Evolutionary conservation across 2,888 invertebrate species (phyloP), one percentile per base, ranked within the genome.

Genomic region (Ariolimax columbianus): DNA sequence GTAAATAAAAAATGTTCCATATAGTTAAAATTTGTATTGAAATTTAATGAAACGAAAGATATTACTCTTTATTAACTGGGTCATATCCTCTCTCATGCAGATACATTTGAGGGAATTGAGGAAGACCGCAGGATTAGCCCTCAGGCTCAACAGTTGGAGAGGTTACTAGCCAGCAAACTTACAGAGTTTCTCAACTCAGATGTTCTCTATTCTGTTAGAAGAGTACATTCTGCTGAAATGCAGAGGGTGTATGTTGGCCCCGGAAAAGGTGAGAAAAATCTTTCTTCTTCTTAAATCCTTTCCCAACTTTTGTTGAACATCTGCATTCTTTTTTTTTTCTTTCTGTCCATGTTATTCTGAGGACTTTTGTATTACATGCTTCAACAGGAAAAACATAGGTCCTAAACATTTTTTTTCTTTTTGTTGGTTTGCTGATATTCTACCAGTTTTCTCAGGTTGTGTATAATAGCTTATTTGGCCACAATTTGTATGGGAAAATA

Each of bases 161-260:
- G 89, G 40, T 86, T 91, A 38, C 88, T 94, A 63, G 92, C 92
- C 55, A 88, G 89, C 63, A 93, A 93, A 86, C 91, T 94, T 88
- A 89, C 93, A 23, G 91, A 93, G 86, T 94, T 94, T 89, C 90
- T 94, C 51, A 90, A 93, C 82, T 91, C 91, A 55, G 96, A 97
- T 92, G 95, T 97, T 0, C 95, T 96, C 77, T 98, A 97, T 92
- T 96, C 97, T 0, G 94, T 98, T 11, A 97, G 97, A 90, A 95
- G 98, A 72, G 94, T 98, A 9, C 93, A 98, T 81, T 96, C 97
- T 0, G 98, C 93, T 0, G 98, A 98, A 94, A 94, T 97, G 43
- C 97, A 97, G 93, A 95, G 95, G 36, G 93, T 97, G 38, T 97
- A 97, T 91, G 94, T 95, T 47, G 96, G 96, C 0, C 94, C 87